These are phyloP conservation scores for Thecocarcelia acutangulata DNA, from an alignment of 2,888 invertebrate genomes.

Conservation along the genomic window DNA sequence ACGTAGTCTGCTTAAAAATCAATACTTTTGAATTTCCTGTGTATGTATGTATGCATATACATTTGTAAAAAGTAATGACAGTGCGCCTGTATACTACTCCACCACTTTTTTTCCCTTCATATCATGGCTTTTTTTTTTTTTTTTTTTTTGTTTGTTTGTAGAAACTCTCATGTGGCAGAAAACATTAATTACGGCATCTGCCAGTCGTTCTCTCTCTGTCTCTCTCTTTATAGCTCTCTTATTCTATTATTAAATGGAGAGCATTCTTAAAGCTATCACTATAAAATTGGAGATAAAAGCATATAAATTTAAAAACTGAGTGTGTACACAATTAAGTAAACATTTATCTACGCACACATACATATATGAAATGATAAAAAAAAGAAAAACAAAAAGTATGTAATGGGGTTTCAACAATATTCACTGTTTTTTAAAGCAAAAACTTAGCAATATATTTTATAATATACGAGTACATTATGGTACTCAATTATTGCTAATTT, in stretches of 20 bases:
- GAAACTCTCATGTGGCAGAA: background rate
- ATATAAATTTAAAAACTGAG: no score
- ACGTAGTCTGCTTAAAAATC: slow-evolving; percentile 57
- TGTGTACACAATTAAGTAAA: no score
- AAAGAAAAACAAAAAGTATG: no score
- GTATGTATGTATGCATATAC: no score
- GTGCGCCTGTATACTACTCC: slow-evolving; percentile 33
- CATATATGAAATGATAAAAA: no score
- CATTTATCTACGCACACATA: no score
- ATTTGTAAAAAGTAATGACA: slow-evolving; percentile 31
- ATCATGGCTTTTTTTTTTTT: background rate
- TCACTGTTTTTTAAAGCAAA: no score
- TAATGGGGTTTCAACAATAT: no score
- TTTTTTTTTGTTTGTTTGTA: background rate
- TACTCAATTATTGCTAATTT: no score
- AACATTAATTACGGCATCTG: background rate
- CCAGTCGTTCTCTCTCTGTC: no score
- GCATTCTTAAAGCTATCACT: slow-evolving; percentile 5
- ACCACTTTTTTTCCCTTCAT: slow-evolving; percentile 23
- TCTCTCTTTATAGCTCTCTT: slow-evolving; percentile 20
- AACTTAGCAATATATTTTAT: no score
- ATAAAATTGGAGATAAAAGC: background rate
- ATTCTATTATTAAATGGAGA: background rate
- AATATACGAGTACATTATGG: no score
- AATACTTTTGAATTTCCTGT: slow-evolving; percentile 9